phyloP scores from a whole-genome alignment of 2,888 invertebrate genomes.

The Clusia tigrina region DNA sequence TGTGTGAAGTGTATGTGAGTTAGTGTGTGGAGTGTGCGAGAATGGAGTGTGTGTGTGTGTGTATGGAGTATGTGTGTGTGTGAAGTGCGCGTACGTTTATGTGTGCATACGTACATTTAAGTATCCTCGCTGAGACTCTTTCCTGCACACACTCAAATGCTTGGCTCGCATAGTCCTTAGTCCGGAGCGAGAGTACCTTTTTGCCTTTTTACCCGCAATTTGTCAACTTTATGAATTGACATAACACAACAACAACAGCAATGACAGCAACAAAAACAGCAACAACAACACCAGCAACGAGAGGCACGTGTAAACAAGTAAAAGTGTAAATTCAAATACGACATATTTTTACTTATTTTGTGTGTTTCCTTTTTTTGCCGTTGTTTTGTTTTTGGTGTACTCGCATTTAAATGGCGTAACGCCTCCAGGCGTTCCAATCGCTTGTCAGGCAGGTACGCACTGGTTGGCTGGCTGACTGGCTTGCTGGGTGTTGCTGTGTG shows the following conservation, averaged over 20 bases:
- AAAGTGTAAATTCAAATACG: conserved; percentile 16
- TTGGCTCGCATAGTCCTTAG: no score
- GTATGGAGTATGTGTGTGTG: background rate
- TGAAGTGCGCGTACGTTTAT: background rate
- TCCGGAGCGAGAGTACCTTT: no score
- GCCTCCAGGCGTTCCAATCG: conserved; percentile 16
- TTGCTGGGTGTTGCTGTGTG: conserved; percentile 11
- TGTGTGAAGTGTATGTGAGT: no score
- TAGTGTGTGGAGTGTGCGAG: background rate
- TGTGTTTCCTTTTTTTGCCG: background rate
- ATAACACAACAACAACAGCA: conserved; percentile 8
- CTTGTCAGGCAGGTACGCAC: conserved; percentile 9
- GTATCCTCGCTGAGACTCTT: no score
- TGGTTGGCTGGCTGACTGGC: conserved; percentile 15
- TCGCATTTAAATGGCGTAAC: conserved; percentile 19
- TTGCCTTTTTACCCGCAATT: conserved; percentile 16
- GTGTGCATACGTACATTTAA: background rate
- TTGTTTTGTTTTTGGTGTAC: background rate
- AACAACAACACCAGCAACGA: conserved; percentile 9
- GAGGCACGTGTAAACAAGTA: background rate
- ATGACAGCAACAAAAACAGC: background rate
- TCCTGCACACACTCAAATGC: no score
- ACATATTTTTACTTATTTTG: background rate
- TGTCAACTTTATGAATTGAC: conserved; percentile 17
- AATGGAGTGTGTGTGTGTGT: background rate